Evolutionary conservation across 1,140 invertebrate species (phyloP), one percentile per base, ranked within the genome.

Genomic region (Fragariocoptes setiger): DNA sequence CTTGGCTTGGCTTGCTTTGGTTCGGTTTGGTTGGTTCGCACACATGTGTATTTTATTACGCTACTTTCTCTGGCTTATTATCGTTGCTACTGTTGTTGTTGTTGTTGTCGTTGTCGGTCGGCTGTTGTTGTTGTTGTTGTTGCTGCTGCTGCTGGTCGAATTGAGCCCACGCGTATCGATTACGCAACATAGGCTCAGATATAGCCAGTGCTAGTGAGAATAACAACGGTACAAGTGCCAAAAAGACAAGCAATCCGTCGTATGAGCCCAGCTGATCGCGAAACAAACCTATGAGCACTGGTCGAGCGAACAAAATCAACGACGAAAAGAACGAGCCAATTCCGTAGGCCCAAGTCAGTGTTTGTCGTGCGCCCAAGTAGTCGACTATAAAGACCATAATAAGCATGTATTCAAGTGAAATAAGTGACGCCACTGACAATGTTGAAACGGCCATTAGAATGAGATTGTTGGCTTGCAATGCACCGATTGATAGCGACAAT

Each of bases 281-380:
- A 43, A 50, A 50, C 31, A 44, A 45, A 19, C 49, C 49, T 38
- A 50, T 50, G 14, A 50, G n/a, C 2, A 39, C 20, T 8, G 49
- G 49, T 4, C 46, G 44, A 1, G 41, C n/a, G 13, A 50, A 42
- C 15, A 43, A 21, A 15, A 37, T 44, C 4, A 45, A 18, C 1
- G 48, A 48, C 1, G 44, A 38, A 3, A 45, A 20, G n/a, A 44
- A 46, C 3, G 38, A 31, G 0, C 45, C 47, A 17, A 46, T 38
- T 12, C 48, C 48, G 36, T 50, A 22, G 16, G 45, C 45, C 4
- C 45, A 18, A 3, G 49, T 42, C 4, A 48, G 19, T 16, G 41
- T 42, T 5, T 46, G 20, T 18, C 35, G n/a, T 1, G 44, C 15
- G 3, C 46, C 49, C 3, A 50, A 8, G 19, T 45, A 50, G 14